These are phyloP conservation scores for Lasioglossum villosulum DNA, from an alignment of 2,888 invertebrate genomes.

Conservation along the genomic window DNA sequence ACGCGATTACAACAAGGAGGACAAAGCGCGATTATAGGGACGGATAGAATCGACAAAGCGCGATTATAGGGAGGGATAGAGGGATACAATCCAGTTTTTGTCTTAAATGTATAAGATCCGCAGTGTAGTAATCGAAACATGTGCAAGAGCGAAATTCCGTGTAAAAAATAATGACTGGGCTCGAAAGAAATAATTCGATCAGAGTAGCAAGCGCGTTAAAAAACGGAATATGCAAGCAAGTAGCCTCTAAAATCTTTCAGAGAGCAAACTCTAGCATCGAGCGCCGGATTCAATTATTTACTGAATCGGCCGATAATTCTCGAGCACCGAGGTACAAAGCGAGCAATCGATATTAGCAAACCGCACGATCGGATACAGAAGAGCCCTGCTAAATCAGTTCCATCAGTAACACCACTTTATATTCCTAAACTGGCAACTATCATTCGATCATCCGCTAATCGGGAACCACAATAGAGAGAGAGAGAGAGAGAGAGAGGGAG, in stretches of 20 bases:
- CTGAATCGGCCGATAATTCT: neutral
- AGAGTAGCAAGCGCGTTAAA: neutral
- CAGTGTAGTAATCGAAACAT: neutral
- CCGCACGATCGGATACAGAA: conserved; percentile 18
- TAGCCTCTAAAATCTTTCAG: neutral
- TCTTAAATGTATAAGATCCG: neutral
- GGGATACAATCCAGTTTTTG: too few relatives aligned
- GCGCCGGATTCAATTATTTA: neutral
- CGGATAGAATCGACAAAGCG: too few relatives aligned
- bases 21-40: conserved; percentile 1
- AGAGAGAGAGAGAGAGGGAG: neutral
- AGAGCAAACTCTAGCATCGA: neutral
- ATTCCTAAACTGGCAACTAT: neutral
- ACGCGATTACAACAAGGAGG: neutral
- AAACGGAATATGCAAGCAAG: neutral
- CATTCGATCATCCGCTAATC: neutral
- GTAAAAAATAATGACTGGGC: neutral
- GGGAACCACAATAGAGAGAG: neutral
- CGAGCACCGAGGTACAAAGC: neutral
- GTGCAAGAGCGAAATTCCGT: neutral
- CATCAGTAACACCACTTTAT: neutral
- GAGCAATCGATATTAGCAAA: conserved; percentile 4
- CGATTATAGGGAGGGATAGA: conserved; percentile 3
- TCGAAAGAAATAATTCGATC: neutral
- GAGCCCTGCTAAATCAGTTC: neutral